Base-by-base conservation (phyloP, 1,140 invertebrate genomes). In the Cylas formicarius region DNA sequence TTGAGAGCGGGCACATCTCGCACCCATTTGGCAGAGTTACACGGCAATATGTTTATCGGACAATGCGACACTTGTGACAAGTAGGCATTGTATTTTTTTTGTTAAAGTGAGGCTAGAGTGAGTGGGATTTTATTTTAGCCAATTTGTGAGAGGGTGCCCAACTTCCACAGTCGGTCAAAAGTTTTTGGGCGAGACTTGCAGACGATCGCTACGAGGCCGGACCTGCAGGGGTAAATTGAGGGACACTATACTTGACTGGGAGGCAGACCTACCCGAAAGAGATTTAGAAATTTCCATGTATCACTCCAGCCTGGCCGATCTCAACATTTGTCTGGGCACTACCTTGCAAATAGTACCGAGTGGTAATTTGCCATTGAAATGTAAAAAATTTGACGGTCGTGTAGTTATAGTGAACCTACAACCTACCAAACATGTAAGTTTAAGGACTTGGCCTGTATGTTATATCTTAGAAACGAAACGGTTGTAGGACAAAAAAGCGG, bases 211-310 rank as follows among this genome's bases (percentile, higher is more conserved):
- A 34, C 37, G 75, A 29, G 75, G 77, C 18, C 70, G 86, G 45
- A 74, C 77, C 2, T 93, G 90, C 61, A 72, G 94, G 46, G 94
- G 95, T 17, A 80, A 83, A 47, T 68, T 97, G 29, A 67, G 63
- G 29, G 96, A 99, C 67, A 94, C 84, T 19, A 88, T 98, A 42
- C 71, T 99, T n/a, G 96, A 99, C 69, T 99, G 96, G 96, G 95
- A 99, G 63, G 84, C 92, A 62, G 84, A 83, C 67, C 72, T 99
- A 44, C 96, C 96, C 11, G 82, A 90, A 53, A 79, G 82, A 61
- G 95, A 98, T 65, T 71, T 97, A 11, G 72, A 85, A 31, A 71
- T 89, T 67, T 86, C 92, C 13, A 80, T 91, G 52, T 78, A 84
- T 69, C 82, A 96, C 72, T 90, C 90, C 29, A 84, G 86, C 56